A percentile compares a stretch with the other conserved stretches of the same genome.
Conservation (phyloP, 2,797 vertebrate genomes). For the Poeciliopsis turneri region DNA sequence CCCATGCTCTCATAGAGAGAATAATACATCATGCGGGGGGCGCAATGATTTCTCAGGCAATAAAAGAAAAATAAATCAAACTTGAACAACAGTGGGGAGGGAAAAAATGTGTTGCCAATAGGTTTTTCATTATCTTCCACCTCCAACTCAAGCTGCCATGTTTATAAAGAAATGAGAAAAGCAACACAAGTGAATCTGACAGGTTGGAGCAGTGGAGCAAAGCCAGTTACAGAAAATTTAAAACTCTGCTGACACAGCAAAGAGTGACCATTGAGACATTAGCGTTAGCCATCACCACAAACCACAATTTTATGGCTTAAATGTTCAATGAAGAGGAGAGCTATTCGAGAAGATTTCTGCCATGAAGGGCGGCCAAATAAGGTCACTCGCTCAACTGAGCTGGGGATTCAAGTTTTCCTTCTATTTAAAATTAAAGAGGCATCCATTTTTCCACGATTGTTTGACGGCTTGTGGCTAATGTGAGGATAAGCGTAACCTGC, state of each 20-base stretch:
- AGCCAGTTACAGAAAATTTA: conserved; percentile 25
- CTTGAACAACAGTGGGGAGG: conserved; percentile 12
- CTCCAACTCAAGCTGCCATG: conserved; percentile 14
- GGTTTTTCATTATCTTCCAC: neutral
- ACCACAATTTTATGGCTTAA: conserved; percentile 50
- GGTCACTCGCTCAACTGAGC: conserved; percentile 31
- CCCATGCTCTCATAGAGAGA: conserved; percentile 37
- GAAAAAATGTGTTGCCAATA: conserved; percentile 25
- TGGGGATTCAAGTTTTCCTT: conserved; percentile 19
- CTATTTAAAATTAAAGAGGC: conserved; percentile 11
- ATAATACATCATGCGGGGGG: conserved; percentile 43
- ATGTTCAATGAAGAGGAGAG: conserved; percentile 42
- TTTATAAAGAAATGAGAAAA: conserved; percentile 10
- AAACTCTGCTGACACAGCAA: conserved; percentile 53
- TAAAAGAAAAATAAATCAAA: conserved; percentile 41
- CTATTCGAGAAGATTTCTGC: conserved; percentile 35
- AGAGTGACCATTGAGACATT: conserved; percentile 36
- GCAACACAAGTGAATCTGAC: conserved; percentile 27
- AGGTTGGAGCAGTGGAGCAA: conserved; percentile 18
- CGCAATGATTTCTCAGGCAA: conserved; percentile 49
- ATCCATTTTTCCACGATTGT: conserved; percentile 21
- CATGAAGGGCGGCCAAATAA: conserved; percentile 51
- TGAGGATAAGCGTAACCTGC: conserved; percentile 37
- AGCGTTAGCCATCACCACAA: conserved; percentile 49
- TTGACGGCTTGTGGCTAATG: conserved; percentile 15